Base-by-base conservation (phyloP, 1,140 invertebrate genomes). In the Drosophila eugracilis region DNA sequence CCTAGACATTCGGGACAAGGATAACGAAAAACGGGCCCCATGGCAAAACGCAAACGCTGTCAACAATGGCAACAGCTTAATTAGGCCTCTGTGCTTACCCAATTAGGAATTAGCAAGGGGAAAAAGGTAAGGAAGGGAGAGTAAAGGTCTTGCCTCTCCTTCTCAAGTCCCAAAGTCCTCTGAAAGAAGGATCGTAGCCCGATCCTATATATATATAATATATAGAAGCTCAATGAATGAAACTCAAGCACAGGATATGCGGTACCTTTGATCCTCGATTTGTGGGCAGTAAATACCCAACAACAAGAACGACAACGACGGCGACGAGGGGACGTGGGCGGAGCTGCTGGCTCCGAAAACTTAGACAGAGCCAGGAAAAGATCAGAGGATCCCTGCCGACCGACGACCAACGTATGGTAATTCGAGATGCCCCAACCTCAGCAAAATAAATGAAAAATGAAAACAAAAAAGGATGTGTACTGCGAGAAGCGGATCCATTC, bases 191-290 rank as follows among this genome's bases (percentile, higher is more conserved):
- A 66, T 66, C 34, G 30, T 21, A 1, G n/a, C 34, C 34, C n/a
- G 34, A 36, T 5, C 32, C 34, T 14, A 1, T 0, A 67, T 41
- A 58, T 65, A 44, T 54, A 66, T 37, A 80, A 77, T 36, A 17
- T n/a, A 30, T 45, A 32, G 45, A 77, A 49, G 58, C 41, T 28
- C 22, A 78, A 78, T 79, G 78, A 81, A 81, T 81, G 78, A 81
- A 81, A 81, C 74, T 81, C 74, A 81, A 81, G 78, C 74, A 81
- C 78, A 81, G 78, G 78, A 81, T 81, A 81, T 63, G 78, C 78
- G 78, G 78, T 42, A n/a, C 34, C 47, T 83, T 81, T 81, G 78
- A 81, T 81, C 73, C 52, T n/a, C 42, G 42, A 41, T 26, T 44
- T 4, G 42, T 26, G 41, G 39, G 22, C 47, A 32, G 41, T 58